Evolutionary conservation across 2,113 vertebrate genomes (phyloP).

Genomic region (Hippocampus zosterae): DNA sequence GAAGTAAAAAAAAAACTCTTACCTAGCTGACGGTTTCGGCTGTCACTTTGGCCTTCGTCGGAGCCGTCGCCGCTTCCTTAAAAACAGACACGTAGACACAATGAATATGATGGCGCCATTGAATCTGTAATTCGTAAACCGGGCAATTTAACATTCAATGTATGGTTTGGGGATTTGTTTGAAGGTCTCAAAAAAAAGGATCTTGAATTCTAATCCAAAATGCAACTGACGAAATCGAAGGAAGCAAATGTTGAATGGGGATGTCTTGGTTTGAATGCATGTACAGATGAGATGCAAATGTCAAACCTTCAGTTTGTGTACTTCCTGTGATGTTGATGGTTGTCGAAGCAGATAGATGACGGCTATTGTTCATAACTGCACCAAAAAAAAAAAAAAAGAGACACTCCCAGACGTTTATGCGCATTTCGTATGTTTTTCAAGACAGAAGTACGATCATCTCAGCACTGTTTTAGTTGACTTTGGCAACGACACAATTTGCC

Average conservation of each 20-base stretch:
- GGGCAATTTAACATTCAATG: background rate
- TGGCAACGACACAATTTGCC: slow-evolving; percentile 3
- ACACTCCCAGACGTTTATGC: slow-evolving; percentile 25
- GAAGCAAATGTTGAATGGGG: background rate
- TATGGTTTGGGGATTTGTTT: background rate
- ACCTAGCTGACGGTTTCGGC: too few relatives aligned
- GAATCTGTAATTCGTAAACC: background rate
- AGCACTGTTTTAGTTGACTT: slow-evolving; percentile 17
- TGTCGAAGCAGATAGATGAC: slow-evolving; percentile 27
- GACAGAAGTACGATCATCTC: slow-evolving; percentile 36
- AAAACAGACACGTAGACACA: too few relatives aligned
- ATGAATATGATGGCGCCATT: too few relatives aligned
- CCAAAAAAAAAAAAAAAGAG: slow-evolving; percentile 7
- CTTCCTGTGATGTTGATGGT: slow-evolving; percentile 49
- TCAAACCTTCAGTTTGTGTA: slow-evolving; percentile 36
- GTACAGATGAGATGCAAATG: slow-evolving; percentile 7
- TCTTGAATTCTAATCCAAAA: background rate
- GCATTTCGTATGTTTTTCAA: slow-evolving; percentile 26
- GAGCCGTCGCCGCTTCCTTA: too few relatives aligned
- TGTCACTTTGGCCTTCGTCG: too few relatives aligned
- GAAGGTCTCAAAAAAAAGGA: background rate
- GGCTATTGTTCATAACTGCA: slow-evolving; percentile 28
- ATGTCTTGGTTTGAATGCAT: background rate
- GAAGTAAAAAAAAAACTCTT: too few relatives aligned
- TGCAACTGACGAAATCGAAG: background rate